Base-by-base conservation (phyloP, 64 coral and sea anemone genomes). In the Pocillopora damicornis region DNA sequence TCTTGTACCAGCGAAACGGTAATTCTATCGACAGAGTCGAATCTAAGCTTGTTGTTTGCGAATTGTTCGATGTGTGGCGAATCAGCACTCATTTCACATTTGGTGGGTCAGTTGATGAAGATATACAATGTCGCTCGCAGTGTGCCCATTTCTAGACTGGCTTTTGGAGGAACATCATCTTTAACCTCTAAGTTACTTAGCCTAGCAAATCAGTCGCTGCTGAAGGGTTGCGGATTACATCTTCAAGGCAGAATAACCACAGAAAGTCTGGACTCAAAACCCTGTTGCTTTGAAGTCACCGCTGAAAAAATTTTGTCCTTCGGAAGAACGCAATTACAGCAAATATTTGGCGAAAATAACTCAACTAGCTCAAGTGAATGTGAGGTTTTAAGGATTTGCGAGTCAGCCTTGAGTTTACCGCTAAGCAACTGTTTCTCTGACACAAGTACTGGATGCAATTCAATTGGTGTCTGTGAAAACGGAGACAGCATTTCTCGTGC, bases 311-410 rank as follows among this genome's bases (percentile, higher is more conserved):
- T 85, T 8, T 85, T 85, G 45, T 63, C 69, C 38, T 68, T 56
- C 25, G 81, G 81, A 18, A 66, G 37, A 57, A 73, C 38, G 26
- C 63, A 23, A 16, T 11, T 85, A 6, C 38, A 18, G 4, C 63
- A 71, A 71, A 71, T 85, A 73, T 71, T 85, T 85, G 63, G 72
- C 10, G 63, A 71, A 22, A 71, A 85, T 20, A 58, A 63, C 15
- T 42, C 37, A 72, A 65, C 69, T 15, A 71, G 63, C 57, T 63
- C 71, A 23, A 63, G 73, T 71, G 81, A 85, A 85, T 71, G 64
- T 38, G 81, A 85, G 26, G 0, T 85, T 20, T 9, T 85, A 12
- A 69, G 38, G 22, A 17, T 63, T 37, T 8, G 61, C 16, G 63
- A 63, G 62, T 81, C 78, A 35, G 59, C 78, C 7, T 34, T 81